Conservation (phyloP, 2,113 vertebrate genomes). For the Cochlearius cochlearius region DNA sequence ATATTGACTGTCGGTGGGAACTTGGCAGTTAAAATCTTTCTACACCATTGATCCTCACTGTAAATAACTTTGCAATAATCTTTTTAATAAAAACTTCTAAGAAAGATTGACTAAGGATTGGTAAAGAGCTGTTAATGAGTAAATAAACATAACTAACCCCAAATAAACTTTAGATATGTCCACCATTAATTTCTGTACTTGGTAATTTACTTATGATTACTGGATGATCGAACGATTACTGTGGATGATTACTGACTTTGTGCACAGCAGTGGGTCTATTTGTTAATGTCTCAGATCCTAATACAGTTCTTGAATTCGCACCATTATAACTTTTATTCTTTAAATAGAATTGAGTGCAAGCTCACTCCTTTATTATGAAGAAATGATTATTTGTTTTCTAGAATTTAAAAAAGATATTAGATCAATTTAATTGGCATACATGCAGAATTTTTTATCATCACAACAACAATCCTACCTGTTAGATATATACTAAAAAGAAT, state of each 20-base stretch:
- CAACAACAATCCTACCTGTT: neutral
- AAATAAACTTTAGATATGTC: neutral
- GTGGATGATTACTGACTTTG: neutral
- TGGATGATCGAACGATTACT: neutral
- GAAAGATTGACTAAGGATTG: neutral
- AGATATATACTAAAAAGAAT: neutral
- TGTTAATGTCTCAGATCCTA: neutral
- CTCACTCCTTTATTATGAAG: neutral
- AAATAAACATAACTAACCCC: neutral
- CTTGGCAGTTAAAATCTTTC: neutral
- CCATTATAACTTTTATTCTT: neutral
- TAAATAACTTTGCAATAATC: neutral
- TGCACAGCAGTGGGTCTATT: neutral
- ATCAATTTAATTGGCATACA: neutral
- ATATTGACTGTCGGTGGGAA: neutral
- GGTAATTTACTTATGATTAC: neutral
- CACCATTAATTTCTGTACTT: neutral
- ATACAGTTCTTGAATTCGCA: neutral
- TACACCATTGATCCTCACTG: neutral
- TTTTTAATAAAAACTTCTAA: neutral
- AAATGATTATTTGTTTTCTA: neutral
- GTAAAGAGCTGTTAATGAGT: neutral
- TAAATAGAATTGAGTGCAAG: neutral
- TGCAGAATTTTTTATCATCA: neutral
- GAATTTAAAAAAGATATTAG: neutral